Base-by-base conservation (phyloP, 2,113 vertebrate genomes). In the Nesoenas mayeri region DNA sequence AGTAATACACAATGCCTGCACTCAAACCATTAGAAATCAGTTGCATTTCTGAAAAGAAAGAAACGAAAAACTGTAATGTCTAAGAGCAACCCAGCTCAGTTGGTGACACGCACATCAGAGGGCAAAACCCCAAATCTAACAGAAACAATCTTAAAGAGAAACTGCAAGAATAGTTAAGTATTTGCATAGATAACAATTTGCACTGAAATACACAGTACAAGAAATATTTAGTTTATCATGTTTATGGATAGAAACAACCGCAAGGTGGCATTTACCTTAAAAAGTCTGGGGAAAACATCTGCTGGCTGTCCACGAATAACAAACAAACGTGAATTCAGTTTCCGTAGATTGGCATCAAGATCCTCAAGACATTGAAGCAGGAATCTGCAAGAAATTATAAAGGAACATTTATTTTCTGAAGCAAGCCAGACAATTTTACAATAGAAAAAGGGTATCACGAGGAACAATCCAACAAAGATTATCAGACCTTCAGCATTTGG, bases 251-350 rank as follows among this genome's bases (percentile, higher is more conserved):
- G 47, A 89, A 93, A 64, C 26, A 78, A 69, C 18, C 31, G 29
- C 12, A 81, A 78, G 42, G 40, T 50, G 21, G 19, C 73, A 93
- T 77, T 96, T 97, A 99, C 99, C 99, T 99, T 99, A 95, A 99
- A 99, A 56, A 99, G 98, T 32, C 99, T 98, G 80, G 99, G 99
- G 97, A 99, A 99, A 91, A 99, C 99, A 96, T 99, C 99, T 91
- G 99, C 99, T 50, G 99, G 99, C 85, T 99, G 99, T 73, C 99
- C 99, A 96, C 99, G 98, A 97, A 99, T 99, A 79, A 99, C 99
- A 97, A 99, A 99, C 74, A 99, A 93, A 65, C 99, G 98, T 57
- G 99, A 99, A 96, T 99, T 99, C 84, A 99, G 97, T 96, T 99
- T 99, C 79, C 99, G 98, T 53, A 99, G 98, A 95, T 98, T 99